A percentile compares a stretch with the other conserved stretches of the same genome.
phyloP scores from a whole-genome alignment of 2,113 vertebrate species.

The Corythaixoides concolor region DNA sequence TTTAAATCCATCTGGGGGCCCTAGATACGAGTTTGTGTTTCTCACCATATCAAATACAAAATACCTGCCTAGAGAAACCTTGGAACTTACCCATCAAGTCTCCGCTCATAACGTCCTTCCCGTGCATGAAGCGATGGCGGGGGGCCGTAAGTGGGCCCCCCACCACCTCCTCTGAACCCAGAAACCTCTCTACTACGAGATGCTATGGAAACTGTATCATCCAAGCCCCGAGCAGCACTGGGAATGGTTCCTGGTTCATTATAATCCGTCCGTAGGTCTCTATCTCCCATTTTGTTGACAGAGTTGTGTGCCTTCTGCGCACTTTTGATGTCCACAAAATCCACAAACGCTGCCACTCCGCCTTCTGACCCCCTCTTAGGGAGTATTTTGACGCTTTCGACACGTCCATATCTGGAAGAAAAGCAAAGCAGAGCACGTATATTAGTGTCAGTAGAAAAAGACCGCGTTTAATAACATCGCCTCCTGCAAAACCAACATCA shows the following conservation, averaged over 20 bases:
- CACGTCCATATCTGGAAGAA: conserved; percentile 93
- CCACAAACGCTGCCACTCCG: conserved; percentile 98
- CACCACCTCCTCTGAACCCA: conserved; percentile 98
- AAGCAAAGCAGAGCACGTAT: conserved; percentile 47
- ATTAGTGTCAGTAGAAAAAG: not conserved
- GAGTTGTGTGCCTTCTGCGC: conserved; percentile 99
- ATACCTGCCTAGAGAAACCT: conserved; percentile 89
- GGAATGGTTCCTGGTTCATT: conserved; percentile 99
- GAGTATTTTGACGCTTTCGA: conserved; percentile 99
- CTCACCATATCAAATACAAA: conserved; percentile 87
- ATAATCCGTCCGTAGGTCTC: conserved; percentile 99
- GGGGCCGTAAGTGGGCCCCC: conserved; percentile 94
- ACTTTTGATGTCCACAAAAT: conserved; percentile 99
- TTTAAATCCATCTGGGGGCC: conserved; percentile 87
- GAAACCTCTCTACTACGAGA: conserved; percentile 98
- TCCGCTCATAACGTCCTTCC: conserved; percentile 99
- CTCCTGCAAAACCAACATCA: not conserved
- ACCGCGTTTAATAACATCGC: not conserved
- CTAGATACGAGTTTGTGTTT: conserved; percentile 85
- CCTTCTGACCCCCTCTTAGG: conserved; percentile 97
- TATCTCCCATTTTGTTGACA: conserved; percentile 99
- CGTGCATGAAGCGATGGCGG: conserved; percentile 98
- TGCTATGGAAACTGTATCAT: conserved; percentile 97
- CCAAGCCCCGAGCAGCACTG: conserved; percentile 95
- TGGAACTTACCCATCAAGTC: conserved; percentile 90